Evolutionary conservation across 2,113 vertebrate species (phyloP), one percentile per base, ranked within the genome.

Genomic region (Ovis canadensis): DNA sequence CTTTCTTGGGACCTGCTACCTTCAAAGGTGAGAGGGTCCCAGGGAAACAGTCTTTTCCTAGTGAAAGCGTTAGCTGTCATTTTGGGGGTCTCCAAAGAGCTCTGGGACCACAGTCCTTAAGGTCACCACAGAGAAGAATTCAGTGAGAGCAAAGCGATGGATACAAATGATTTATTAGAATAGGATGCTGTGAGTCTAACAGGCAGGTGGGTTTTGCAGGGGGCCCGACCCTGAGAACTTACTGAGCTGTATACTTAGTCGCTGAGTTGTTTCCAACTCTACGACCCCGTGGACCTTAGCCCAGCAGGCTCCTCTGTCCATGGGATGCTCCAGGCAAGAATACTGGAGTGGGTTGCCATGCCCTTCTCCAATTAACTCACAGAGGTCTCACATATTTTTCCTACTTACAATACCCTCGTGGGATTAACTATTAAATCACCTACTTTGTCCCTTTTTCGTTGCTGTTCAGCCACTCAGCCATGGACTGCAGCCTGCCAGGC

Each of bases 271-370:
- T 36, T 71, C 64, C 17, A 0, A 21, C 9, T 11, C 4, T 6
- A 36, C 0, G 0, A 23, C 64, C n/a, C n/a, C 0, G 1, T 3
- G 64, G n/a, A 36, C 64, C 11, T 9, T 36, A 36, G 64, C n/a
- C 17, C 1, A 0, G 19, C 17, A 36, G 64, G n/a, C 64, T 71
- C 64, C n/a, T 36, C 64, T 21, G 64, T 23, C n/a, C 64, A 36
- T 36, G n/a, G 64, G 64, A 36, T 71, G 19, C 64, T 71, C 17
- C 19, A 71, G 64, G n/a, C n/a, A 12, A 10, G 16, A 67, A 31
- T 0, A 31, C 13, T 62, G 29, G 29, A 15, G 29, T 31, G 60
- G 60, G 60, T 15, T 31, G 67, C n/a, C n/a, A 0, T 23, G 5
- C n/a, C 67, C 67, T 23, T 3, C 10, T 71, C n/a, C n/a, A 23